Evolutionary conservation across 2,888 invertebrate species (phyloP).

Genomic region (Leuctra nigra): DNA sequence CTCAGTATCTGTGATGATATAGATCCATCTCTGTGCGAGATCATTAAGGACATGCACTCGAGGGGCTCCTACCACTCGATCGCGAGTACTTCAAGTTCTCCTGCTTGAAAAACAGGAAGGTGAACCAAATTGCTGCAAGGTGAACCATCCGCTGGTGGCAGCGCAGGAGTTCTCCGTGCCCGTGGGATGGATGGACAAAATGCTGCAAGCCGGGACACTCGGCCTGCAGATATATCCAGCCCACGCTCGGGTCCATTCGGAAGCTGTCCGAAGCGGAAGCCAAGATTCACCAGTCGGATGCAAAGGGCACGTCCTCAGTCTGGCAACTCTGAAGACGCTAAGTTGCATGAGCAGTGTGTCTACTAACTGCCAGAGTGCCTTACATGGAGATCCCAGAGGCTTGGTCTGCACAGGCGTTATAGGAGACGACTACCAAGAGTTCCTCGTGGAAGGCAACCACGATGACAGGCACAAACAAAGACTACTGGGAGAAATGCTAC

Average conservation of each 20-base stretch:
- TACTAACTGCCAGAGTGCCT: slow-evolving; percentile 80
- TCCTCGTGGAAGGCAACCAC: slow-evolving; percentile 88
- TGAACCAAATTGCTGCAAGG: slow-evolving; percentile 84
- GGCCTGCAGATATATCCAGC: slow-evolving; percentile 83
- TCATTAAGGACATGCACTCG: no score
- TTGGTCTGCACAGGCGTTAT: slow-evolving; percentile 94
- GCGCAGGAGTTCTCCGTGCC: slow-evolving; percentile 72
- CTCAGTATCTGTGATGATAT: no score
- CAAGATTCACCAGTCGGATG: slow-evolving; percentile 64
- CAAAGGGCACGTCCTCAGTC: slow-evolving; percentile 72
- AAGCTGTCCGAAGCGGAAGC: slow-evolving; percentile 72
- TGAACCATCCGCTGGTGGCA: slow-evolving; percentile 84
- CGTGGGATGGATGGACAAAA: slow-evolving; percentile 75
- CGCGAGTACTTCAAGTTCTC: no score
- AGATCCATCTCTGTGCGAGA: no score
- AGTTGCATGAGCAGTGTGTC: slow-evolving; percentile 70
- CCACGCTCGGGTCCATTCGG: slow-evolving; percentile 77
- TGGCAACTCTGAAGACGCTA: slow-evolving; percentile 66
- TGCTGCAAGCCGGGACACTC: slow-evolving; percentile 62
- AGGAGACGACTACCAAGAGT: slow-evolving; percentile 82
- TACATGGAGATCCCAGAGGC: slow-evolving; percentile 87
- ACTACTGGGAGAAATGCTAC: slow-evolving; percentile 95
- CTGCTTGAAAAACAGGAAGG: no score
- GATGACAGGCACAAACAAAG: slow-evolving; percentile 71
- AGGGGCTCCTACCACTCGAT: no score